These are phyloP conservation scores for Formica aserva DNA, from an alignment of 2,888 invertebrate species.

Conservation along the genomic window DNA sequence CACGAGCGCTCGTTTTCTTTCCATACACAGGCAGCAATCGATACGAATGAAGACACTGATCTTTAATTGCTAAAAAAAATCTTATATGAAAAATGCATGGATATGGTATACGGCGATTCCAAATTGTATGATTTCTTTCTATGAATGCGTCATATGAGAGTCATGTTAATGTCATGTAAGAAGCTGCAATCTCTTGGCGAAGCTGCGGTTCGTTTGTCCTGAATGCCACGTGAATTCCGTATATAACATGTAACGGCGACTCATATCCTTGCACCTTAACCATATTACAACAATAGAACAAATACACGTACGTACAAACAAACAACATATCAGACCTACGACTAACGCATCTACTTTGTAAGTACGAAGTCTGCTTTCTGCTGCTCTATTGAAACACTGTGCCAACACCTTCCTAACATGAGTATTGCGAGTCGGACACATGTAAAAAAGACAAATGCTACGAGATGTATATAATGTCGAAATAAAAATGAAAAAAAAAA, in stretches of 20 bases:
- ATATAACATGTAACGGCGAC: not conserved
- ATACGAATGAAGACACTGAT: constrained; percentile 57
- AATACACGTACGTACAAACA: constrained; percentile 3
- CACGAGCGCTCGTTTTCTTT: not conserved
- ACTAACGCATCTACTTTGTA: constrained; percentile 37
- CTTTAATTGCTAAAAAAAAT: constrained; percentile 62
- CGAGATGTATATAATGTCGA: constrained; percentile 10
- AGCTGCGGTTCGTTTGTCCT: constrained; percentile 16
- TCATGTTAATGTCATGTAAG: constrained; percentile 34
- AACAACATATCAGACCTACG: constrained; percentile 25
- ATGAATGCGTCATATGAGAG: constrained; percentile 9
- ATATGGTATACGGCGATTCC: constrained; percentile 8
- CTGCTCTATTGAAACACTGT: constrained; percentile 43
- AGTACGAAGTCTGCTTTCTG: not conserved
- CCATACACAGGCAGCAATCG: constrained; percentile 6
- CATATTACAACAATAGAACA: constrained; percentile 29
- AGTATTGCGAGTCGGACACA: constrained; percentile 57
- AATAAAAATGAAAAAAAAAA: constrained; percentile 53
- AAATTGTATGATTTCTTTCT: constrained; percentile 25
- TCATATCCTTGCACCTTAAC: constrained; percentile 43
- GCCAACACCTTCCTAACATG: constrained; percentile 64
- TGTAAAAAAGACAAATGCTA: constrained; percentile 57
- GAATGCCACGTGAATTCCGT: constrained; percentile 14
- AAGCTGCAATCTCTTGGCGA: constrained; percentile 31
- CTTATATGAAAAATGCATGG: constrained; percentile 40